Base-by-base conservation (phyloP, 2,888 invertebrate genomes). In the Trachelus iudaicus region DNA sequence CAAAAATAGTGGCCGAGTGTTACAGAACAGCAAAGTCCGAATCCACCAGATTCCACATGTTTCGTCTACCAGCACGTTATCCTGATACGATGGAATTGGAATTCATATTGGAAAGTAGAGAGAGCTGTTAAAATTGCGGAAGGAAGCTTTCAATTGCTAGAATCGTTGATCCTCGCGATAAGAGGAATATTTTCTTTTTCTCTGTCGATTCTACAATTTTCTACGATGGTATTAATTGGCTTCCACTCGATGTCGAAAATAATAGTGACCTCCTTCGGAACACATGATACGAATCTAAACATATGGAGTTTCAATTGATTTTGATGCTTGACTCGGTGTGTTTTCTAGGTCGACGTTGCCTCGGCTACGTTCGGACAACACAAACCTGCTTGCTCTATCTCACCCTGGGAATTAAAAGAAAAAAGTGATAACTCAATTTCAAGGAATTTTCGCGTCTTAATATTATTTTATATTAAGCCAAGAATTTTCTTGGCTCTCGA, bases 171-270 rank as follows among this genome's bases (percentile, higher is more conserved):
- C 9, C 6, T 56, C 23, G 0, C 1, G 23, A 56, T 56, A 56
- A 2, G 2, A 23, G 9, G 23, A 23, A 56, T 40, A 35, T 23
- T 40, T 40, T 56, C 4, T 4, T 40, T 40, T 40, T 40, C n/a
- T 15, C 56, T 9, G 9, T 6, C 9, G 6, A 23, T 9, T 23
- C 23, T 56, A 56, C 56, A 9, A 23, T 56, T 56, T 2, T 56
- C 23, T 9, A 23, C 56, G 56, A 9, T 56, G 1, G 0, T 9
- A 23, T 56, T 23, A 23, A 56, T 56, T 23, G 56, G 9, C 23
- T 56, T 23, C 23, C 9, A 23, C 6, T 23, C 9, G 23, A 23
- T 56, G 81, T 80, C 84, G 81, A 82, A 85, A 84, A 84, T 84
- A 85, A 80, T 84, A 75, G 11, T 34, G 79, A 79, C 81, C 83